Conservation (phyloP, 2,113 vertebrate genomes). For the Scomber colias region DNA sequence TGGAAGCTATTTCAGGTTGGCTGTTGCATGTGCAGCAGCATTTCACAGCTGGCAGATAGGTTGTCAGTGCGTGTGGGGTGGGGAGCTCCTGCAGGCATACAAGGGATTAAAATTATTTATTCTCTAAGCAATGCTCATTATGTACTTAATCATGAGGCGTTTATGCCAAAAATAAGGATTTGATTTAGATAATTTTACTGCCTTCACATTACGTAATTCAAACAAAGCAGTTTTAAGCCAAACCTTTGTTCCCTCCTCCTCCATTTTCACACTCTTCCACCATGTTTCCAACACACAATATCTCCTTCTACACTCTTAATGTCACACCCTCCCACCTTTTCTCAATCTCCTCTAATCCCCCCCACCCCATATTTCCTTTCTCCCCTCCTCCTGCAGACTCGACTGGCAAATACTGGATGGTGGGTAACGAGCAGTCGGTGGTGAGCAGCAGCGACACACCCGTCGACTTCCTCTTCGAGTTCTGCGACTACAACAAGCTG, state of each 20-base stretch:
- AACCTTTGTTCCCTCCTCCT: slow-evolving; percentile 21
- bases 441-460: slow-evolving; percentile 96
- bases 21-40: neutral
- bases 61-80: neutral
- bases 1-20: neutral
- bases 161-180: slow-evolving; percentile 50
- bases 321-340: neutral
- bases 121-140: slow-evolving; percentile 31
- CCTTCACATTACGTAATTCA: slow-evolving; percentile 19
- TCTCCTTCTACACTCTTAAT: neutral
- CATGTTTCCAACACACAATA: neutral
- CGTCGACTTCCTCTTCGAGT: slow-evolving; percentile 97
- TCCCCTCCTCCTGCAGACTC: slow-evolving; percentile 85
- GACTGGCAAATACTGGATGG: slow-evolving; percentile 98
- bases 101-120: slow-evolving; percentile 39
- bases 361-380: neutral
- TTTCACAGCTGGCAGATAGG: neutral
- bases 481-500: slow-evolving; percentile 98
- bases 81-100: slow-evolving; percentile 15
- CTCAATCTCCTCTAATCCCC: neutral
- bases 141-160: slow-evolving; percentile 24
- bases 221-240: slow-evolving; percentile 11
- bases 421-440: slow-evolving; percentile 91
- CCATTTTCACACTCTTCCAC: neutral
- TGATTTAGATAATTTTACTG: slow-evolving; percentile 20